Conservation (phyloP, 1,140 invertebrate species). For the Chrysoperla carnea region DNA sequence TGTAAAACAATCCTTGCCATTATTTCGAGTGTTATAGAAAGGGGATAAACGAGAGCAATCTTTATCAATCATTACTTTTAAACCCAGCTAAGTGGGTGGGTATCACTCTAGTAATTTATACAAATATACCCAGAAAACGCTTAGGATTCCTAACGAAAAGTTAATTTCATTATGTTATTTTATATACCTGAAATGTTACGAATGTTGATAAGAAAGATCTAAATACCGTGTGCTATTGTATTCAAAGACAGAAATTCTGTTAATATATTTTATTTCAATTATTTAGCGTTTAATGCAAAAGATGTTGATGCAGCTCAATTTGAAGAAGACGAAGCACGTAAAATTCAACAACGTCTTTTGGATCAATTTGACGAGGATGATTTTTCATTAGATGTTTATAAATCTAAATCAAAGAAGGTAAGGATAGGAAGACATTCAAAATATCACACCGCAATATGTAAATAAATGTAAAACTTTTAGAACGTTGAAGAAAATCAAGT, state of each 20-base stretch:
- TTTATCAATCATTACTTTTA: too few relatives aligned
- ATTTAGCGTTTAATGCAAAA: slow-evolving; percentile 39
- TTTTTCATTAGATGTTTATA: slow-evolving; percentile 51
- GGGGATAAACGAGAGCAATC: too few relatives aligned
- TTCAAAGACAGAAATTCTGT: too few relatives aligned
- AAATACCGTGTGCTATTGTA: too few relatives aligned
- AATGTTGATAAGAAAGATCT: too few relatives aligned
- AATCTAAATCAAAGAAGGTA: slow-evolving; percentile 12
- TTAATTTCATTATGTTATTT: too few relatives aligned
- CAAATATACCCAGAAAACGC: neutral
- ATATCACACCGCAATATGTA: neutral
- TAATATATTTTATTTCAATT: neutral
- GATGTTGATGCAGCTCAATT: slow-evolving; percentile 54
- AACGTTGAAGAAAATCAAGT: slow-evolving; percentile 14
- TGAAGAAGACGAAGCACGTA: slow-evolving; percentile 72
- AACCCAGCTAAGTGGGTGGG: too few relatives aligned
- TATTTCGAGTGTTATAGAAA: too few relatives aligned
- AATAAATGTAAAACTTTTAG: slow-evolving; percentile 1
- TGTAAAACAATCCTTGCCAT: too few relatives aligned
- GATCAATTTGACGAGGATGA: slow-evolving; percentile 67
- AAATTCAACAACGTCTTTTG: slow-evolving; percentile 57
- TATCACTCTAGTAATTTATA: neutral
- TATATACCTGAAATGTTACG: too few relatives aligned
- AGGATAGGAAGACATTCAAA: neutral
- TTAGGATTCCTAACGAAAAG: neutral